A percentile compares a stretch with the other conserved stretches of the same genome.
phyloP scores from a whole-genome alignment of 2,888 invertebrate species.

The Drosophila mayaguana region DNA sequence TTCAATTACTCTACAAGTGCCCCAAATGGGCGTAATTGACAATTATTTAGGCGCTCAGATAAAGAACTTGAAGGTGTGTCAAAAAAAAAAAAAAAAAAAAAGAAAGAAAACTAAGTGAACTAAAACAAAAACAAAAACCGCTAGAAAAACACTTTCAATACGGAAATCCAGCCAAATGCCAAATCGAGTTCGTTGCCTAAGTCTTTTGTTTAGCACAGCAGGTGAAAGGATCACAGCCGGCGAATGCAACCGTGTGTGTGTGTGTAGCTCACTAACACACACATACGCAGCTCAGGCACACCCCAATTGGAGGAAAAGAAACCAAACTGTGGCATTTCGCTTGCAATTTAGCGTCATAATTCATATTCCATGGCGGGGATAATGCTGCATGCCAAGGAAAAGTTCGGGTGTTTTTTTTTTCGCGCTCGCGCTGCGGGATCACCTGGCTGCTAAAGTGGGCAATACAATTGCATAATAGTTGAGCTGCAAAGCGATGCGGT shows the following conservation, averaged over 20 bases:
- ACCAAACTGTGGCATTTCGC: constrained; percentile 33
- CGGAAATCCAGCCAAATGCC: constrained; percentile 56
- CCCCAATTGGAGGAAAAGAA: constrained; percentile 39
- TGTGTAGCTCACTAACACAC: constrained; percentile 34
- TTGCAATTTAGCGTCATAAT: constrained; percentile 64
- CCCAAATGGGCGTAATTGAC: constrained; percentile 61
- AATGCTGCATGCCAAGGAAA: constrained; percentile 37
- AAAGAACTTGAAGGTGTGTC: constrained; percentile 70
- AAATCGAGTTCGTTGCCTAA: constrained; percentile 72
- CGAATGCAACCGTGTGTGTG: constrained; percentile 4
- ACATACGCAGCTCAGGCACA: constrained; percentile 43
- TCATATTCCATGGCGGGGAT: constrained; percentile 60
- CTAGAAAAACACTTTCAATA: constrained; percentile 59
- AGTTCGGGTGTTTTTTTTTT: constrained; percentile 10
- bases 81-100: constrained; percentile 1
- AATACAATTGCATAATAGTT: constrained; percentile 55
- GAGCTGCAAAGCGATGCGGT: constrained; percentile 57
- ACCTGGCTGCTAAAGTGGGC: constrained; percentile 27
- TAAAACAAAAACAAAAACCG: not conserved
- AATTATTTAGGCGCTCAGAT: constrained; percentile 48
- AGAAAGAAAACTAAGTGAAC: not conserved
- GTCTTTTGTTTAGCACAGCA: constrained; percentile 73
- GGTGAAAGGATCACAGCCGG: constrained; percentile 67
- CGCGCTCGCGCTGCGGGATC: constrained; percentile 18
- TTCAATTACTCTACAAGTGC: constrained; percentile 64